Evolutionary conservation across 2,797 vertebrate species (phyloP), one percentile per base, ranked within the genome.

Genomic region (Neomorphus geoffroyi): DNA sequence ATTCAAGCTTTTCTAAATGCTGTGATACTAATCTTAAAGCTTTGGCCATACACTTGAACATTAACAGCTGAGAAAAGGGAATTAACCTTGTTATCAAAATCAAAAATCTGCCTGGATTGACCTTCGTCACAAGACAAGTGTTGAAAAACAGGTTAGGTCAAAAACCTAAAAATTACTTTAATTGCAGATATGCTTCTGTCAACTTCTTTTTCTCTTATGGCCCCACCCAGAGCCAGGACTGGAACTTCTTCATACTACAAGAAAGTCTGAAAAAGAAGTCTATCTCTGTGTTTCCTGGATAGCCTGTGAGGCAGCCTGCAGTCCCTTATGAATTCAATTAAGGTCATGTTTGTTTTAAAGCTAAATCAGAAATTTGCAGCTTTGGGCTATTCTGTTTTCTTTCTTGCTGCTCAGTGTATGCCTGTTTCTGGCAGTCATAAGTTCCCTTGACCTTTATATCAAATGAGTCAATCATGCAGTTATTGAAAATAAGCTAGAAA

Each of bases 391-490:
- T 64, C 33, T 88, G 10, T 61, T 86, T 80, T 77, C 60, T 32
- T 16, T 61, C 23, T 28, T 61, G 28, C 43, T 65, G 43, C 26
- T 72, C 35, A 26, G 35, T 16, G 46, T 46, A 24, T 81, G 45
- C 43, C 56, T 35, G 8, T 80, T 78, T 53, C 28, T 51, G 58
- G 57, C 51, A 83, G 1, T 35, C 2, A 0, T 16, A 39, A 67
- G 35, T 73, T 86, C 18, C 28, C 18, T 73, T 75, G 39, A 39
- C 18, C 23, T 74, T 54, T 66, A 13, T 46, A 41, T 37, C 64
- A n/a, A 11, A 65, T 21, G 24, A 37, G 17, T 69, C 64, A 35
- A 4, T 51, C 0, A 0, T n/a, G 58, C 43, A 37, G 28, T 9
- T 57, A 73, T 80, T 57, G 23, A 16, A 57, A 78, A 75, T n/a